Conservation (phyloP, 1,140 invertebrate genomes). For the Thaumetopoea pityocampa region DNA sequence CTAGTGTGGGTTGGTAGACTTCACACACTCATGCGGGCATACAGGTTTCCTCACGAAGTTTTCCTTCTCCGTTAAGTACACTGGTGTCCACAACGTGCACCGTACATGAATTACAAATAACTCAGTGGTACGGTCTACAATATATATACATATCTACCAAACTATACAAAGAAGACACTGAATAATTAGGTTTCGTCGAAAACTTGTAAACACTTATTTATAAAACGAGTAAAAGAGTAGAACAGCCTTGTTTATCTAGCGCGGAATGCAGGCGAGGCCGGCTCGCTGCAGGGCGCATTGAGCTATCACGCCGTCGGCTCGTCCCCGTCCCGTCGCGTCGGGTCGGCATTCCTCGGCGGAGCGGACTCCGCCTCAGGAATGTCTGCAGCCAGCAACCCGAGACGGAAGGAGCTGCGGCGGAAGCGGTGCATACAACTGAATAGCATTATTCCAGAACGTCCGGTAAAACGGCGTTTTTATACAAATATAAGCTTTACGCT, state of each 20-base stretch:
- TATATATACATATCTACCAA: too few relatives aligned
- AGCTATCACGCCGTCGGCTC: conserved; percentile 53
- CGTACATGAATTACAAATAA: too few relatives aligned
- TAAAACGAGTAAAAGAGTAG: conserved; percentile 15
- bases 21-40: too few relatives aligned
- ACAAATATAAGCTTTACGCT: conserved; percentile 19
- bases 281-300: conserved; percentile 42
- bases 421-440: conserved; percentile 63
- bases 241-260: conserved; percentile 45
- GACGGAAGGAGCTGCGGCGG: conserved; percentile 71
- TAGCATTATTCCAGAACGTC: conserved; percentile 23
- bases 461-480: conserved; percentile 5
- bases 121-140: too few relatives aligned
- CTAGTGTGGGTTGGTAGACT: too few relatives aligned
- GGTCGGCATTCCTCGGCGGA: conserved; percentile 58
- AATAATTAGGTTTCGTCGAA: background rate
- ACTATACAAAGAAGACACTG: background rate
- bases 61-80: too few relatives aligned
- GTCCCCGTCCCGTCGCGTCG: conserved; percentile 51
- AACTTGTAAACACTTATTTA: background rate
- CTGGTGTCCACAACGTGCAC: too few relatives aligned
- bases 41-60: too few relatives aligned
- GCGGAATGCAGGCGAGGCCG: conserved; percentile 40
- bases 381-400: conserved; percentile 65
- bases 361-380: conserved; percentile 60